Evolutionary conservation across 2,797 vertebrate genomes (phyloP), one percentile per base, ranked within the genome.

Genomic region (Thaleichthys pacificus): DNA sequence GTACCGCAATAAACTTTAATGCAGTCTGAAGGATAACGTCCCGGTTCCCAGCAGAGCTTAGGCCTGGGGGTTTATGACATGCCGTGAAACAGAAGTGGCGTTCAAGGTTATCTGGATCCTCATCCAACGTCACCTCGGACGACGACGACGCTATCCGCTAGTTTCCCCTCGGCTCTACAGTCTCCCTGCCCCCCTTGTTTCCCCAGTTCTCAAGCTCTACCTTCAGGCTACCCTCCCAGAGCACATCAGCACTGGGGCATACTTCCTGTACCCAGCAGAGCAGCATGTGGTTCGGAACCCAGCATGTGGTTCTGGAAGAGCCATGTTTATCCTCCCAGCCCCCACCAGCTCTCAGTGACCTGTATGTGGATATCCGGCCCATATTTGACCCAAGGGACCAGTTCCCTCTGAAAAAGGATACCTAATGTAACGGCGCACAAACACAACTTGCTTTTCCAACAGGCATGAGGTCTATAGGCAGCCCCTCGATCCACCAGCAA

Each of bases 391-490:
- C 95, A 84, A 92, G 96, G 95, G 97, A 97, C 92, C 94, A 93
- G 94, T 96, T 96, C 87, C 94, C 93, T 95, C 94, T 97, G 96
- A 96, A 99, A 99, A 96, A 95, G 95, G 97, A 99, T 96, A 96
- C 95, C 93, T 91, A 95, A 93, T 97, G 97, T 98, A 97, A 96
- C 95, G 91, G 94, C 95, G 93, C 93, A 95, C 95, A 95, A 94
- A 97, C 95, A 97, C 74, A 89, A 88, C 91, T 95, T 97, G 95
- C 95, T 98, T 97, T 96, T 95, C 95, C 94, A 96, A 93, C 94
- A 96, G 95, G 95, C 95, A 94, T 94, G 94, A 94, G 95, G 95
- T 95, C 96, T 91, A 93, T 91, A 90, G 94, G 93, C 80, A 84
- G 85, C 92, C 91, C 94, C 85, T 89, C 92, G 89, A 75, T 79